Conservation (phyloP, 2,113 vertebrate genomes). For the Oryzias melastigma region DNA sequence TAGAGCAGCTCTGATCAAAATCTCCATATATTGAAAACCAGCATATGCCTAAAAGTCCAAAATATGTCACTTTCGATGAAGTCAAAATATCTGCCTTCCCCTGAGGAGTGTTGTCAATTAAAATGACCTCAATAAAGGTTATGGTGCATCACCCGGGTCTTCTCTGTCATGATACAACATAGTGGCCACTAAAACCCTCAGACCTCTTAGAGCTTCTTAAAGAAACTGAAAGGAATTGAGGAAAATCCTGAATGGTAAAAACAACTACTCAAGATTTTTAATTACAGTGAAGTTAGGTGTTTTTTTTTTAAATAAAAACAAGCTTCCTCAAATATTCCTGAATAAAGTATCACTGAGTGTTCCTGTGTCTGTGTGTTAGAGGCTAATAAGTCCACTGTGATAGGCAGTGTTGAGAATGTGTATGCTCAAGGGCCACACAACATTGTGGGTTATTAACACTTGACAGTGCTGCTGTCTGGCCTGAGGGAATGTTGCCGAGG, state of each 20-base stretch:
- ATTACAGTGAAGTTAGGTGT: too few relatives aligned
- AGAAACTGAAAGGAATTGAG: too few relatives aligned
- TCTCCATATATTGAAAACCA: slow-evolving; percentile 14
- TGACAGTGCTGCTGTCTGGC: slow-evolving; percentile 61
- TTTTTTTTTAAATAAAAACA: too few relatives aligned
- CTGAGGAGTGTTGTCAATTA: slow-evolving; percentile 40
- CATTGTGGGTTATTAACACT: slow-evolving; percentile 73
- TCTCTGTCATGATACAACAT: slow-evolving; percentile 42
- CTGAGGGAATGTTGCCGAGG: slow-evolving; percentile 69
- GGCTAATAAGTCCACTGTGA: slow-evolving; percentile 26
- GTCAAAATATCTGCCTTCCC: slow-evolving; percentile 30
- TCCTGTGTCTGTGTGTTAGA: slow-evolving; percentile 34
- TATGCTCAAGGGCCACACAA: slow-evolving; percentile 57
- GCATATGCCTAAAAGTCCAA: slow-evolving; percentile 37
- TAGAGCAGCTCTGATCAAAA: slow-evolving; percentile 8
- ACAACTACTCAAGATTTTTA: too few relatives aligned
- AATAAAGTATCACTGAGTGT: background rate
- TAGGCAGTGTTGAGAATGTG: slow-evolving; percentile 31
- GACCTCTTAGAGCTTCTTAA: slow-evolving; percentile 22
- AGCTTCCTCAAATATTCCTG: background rate
- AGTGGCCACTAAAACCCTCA: slow-evolving; percentile 50
- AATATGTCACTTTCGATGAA: slow-evolving; percentile 44
- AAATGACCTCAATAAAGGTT: slow-evolving; percentile 43
- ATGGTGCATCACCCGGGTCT: slow-evolving; percentile 28
- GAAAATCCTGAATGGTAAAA: too few relatives aligned